These are phyloP conservation scores for Heterocephalus glaber DNA, from an alignment of 2,113 vertebrate genomes.

Conservation along the genomic window DNA sequence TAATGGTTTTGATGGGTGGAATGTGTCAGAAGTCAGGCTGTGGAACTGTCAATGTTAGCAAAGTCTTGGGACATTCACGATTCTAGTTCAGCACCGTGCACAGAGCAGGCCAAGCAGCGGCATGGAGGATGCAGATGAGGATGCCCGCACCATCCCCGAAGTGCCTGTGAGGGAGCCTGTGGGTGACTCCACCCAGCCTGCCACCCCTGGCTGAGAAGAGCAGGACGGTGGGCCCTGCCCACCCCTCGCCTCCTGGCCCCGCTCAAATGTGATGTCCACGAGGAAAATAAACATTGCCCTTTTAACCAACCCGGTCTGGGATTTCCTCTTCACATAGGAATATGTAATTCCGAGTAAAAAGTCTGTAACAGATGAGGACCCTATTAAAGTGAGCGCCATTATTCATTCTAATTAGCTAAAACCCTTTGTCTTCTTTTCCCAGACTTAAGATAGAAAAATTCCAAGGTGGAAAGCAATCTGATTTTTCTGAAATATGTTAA, in stretches of 20 bases:
- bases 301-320: neutral
- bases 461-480: neutral
- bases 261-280: too few species aligned
- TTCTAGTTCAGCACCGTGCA: neutral
- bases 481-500: neutral
- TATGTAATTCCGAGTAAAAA: neutral
- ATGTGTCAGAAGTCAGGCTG: neutral
- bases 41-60: accelerated
- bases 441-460: neutral
- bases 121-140: neutral
- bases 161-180: neutral
- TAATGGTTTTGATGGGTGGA: neutral
- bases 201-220: neutral
- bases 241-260: accelerated
- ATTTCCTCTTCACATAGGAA: neutral
- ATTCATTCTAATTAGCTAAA: neutral
- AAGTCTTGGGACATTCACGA: accelerated
- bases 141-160: neutral
- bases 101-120: neutral
- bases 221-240: neutral
- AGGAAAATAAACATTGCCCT: neutral
- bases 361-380: neutral
- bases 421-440: neutral
- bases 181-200: neutral
- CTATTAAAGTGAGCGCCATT: neutral